These are phyloP conservation scores for Oscheius sp. DNA, from an alignment of 2,888 invertebrate species.

Conservation along the genomic window DNA sequence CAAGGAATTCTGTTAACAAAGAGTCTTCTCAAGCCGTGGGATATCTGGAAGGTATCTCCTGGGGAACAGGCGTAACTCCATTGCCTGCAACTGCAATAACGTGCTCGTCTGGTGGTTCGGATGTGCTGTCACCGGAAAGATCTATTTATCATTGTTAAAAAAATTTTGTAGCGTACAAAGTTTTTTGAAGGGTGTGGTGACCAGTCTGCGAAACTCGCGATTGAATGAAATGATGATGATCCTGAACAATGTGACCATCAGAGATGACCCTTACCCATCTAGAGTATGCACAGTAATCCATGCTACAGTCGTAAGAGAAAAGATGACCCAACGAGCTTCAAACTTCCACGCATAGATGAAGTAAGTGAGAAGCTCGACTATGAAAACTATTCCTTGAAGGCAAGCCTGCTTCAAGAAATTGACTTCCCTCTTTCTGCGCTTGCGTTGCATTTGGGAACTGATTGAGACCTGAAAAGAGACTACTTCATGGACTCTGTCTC, in stretches of 20 bases:
- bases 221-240: conserved; percentile 20
- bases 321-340: conserved; percentile 14
- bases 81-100: no score
- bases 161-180: not conserved
- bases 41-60: no score
- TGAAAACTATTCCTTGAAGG: conserved; percentile 32
- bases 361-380: conserved; percentile 26
- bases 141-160: no score
- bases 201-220: conserved; percentile 17
- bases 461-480: not conserved
- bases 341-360: conserved; percentile 24
- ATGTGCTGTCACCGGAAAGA: no score
- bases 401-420: conserved; percentile 31
- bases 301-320: conserved; percentile 4
- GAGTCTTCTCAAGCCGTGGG: no score
- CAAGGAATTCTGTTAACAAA: no score
- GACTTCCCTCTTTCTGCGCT: conserved; percentile 3
- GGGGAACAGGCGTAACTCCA: no score
- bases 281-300: conserved; percentile 29
- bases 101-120: no score
- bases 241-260: not conserved
- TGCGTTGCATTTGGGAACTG: not conserved
- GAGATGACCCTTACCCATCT: conserved; percentile 14
- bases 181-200: not conserved
- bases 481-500: not conserved